Evolutionary conservation across 2,113 vertebrate genomes (phyloP).

Genomic region (Rhodinocichla rosea): DNA sequence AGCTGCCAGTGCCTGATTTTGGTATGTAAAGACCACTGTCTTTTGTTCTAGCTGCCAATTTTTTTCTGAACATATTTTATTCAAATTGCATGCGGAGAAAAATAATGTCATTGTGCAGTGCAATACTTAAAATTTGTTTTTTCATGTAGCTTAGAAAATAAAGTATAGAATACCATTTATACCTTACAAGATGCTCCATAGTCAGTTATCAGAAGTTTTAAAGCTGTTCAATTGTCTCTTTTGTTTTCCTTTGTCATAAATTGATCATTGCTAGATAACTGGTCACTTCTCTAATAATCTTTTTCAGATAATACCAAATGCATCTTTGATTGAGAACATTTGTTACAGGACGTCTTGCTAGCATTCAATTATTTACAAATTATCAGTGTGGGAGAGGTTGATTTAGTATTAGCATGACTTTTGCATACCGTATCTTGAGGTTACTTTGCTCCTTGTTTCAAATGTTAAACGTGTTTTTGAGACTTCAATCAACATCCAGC

Average conservation of each 20-base stretch:
- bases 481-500: background rate
- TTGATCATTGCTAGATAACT: background rate
- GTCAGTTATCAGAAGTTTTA: background rate
- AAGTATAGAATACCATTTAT: background rate
- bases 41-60: background rate
- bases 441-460: background rate
- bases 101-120: background rate
- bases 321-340: background rate
- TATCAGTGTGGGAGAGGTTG: background rate
- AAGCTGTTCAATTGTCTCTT: background rate
- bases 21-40: background rate
- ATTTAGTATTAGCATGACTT: background rate
- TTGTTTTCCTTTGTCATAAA: background rate
- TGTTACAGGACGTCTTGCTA: background rate
- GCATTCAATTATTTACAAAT: background rate
- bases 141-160: background rate
- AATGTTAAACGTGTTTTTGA: background rate
- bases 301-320: background rate
- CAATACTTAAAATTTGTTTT: background rate
- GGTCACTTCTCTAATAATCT: background rate
- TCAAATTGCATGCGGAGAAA: background rate
- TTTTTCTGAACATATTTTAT: background rate
- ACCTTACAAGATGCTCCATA: background rate
- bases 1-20: background rate
- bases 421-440: background rate